These are phyloP conservation scores for Dinoponera quadriceps DNA, from an alignment of 1,140 invertebrate genomes.

Conservation along the genomic window DNA sequence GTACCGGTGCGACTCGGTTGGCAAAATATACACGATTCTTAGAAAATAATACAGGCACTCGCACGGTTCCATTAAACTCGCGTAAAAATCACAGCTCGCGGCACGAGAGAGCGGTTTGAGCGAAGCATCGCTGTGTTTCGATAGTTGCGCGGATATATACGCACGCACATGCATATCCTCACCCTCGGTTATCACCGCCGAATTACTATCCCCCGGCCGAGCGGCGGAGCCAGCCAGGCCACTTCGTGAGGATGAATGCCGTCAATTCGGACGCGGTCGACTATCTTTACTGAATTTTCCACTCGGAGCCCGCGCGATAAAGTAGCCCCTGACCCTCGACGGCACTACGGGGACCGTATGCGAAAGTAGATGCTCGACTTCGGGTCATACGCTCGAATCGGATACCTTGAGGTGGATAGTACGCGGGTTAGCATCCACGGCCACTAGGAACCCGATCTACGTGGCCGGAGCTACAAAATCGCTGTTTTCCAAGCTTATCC, in stretches of 20 bases:
- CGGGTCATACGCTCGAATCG: constrained; percentile 52
- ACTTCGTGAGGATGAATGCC: constrained; percentile 30
- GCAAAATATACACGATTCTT: constrained; percentile 35
- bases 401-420: constrained; percentile 21
- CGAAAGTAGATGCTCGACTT: constrained; percentile 74
- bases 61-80: constrained; percentile 34
- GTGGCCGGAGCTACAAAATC: constrained; percentile 68
- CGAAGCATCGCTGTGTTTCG: constrained; percentile 39
- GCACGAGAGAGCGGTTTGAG: constrained; percentile 31
- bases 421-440: constrained; percentile 23
- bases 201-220: constrained; percentile 19
- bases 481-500: constrained; percentile 74
- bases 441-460: constrained; percentile 34
- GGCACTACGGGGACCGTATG: constrained; percentile 69
- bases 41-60: constrained; percentile 27
- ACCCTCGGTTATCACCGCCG: neutral
- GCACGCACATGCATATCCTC: too few relatives aligned
- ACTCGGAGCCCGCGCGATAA: constrained; percentile 67
- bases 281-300: constrained; percentile 74
- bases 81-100: constrained; percentile 39
- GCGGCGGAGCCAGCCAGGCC: neutral
- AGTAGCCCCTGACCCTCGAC: constrained; percentile 65
- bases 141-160: neutral
- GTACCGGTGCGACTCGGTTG: neutral
- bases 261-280: constrained; percentile 37